A percentile compares a stretch with the other conserved stretches of the same genome.
Conservation (phyloP, 2,888 invertebrate genomes). For the Drosophila quasianomalipes region DNA sequence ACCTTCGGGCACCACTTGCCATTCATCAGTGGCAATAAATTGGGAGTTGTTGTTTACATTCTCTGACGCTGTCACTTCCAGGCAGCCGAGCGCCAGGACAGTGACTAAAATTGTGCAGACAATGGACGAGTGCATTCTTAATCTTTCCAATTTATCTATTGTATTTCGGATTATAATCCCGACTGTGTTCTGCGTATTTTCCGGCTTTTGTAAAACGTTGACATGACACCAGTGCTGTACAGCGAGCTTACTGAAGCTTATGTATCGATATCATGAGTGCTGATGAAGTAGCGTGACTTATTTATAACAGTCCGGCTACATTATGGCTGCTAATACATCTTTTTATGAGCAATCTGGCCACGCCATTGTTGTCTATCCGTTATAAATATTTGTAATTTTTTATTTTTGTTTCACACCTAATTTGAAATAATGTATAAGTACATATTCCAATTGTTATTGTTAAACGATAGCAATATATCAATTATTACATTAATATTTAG, state of each 20-base stretch:
- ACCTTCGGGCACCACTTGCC: constrained; percentile 89
- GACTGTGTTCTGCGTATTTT: constrained; percentile 1
- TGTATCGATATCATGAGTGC: constrained; percentile 14
- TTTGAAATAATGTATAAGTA: background rate
- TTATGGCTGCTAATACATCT: background rate
- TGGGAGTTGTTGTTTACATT: constrained; percentile 50
- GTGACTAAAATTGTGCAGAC: constrained; percentile 1
- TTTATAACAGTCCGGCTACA: background rate
- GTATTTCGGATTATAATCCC: background rate
- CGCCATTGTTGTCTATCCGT: background rate
- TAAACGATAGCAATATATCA: background rate
- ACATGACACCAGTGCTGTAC: constrained; percentile 4
- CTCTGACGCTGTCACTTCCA: constrained; percentile 22
- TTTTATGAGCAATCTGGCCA: constrained; percentile 15
- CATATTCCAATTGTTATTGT: background rate
- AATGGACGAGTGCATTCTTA: constrained; percentile 20
- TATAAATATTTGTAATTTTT: background rate
- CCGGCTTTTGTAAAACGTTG: constrained; percentile 40
- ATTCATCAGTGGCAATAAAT: constrained; percentile 88
- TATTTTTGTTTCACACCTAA: background rate
- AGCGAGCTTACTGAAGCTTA: background rate
- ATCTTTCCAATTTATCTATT: background rate
- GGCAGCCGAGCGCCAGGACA: constrained; percentile 21
- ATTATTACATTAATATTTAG: background rate
- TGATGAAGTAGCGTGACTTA: background rate